These are phyloP conservation scores for Tapera naevia DNA, from an alignment of 2,797 vertebrate species.

Conservation along the genomic window DNA sequence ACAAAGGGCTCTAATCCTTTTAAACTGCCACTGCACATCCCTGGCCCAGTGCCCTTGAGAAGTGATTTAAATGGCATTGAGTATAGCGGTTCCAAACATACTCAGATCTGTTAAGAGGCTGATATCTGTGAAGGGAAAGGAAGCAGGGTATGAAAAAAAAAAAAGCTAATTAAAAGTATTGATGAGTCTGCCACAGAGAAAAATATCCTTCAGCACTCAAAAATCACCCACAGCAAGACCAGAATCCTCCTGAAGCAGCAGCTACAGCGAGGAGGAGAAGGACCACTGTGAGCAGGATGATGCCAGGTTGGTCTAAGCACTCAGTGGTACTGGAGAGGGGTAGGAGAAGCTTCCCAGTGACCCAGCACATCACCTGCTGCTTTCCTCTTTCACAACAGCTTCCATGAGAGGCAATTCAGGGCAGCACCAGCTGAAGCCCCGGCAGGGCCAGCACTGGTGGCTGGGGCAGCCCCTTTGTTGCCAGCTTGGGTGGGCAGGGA, in stretches of 20 bases:
- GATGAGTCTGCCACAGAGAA: constrained; percentile 53
- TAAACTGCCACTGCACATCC: constrained; percentile 70
- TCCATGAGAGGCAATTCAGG: accelerated
- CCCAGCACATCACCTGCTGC: not conserved
- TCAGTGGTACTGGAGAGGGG: not conserved
- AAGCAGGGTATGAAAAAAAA: not conserved
- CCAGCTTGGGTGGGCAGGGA: too few species aligned
- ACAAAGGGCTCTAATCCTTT: constrained; percentile 72
- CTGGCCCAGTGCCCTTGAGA: constrained; percentile 63
- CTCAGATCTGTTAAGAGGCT: constrained; percentile 52
- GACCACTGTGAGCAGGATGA: not conserved
- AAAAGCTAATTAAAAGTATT: constrained; percentile 62
- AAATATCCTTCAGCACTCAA: constrained; percentile 20
- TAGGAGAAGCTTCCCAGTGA: not conserved
- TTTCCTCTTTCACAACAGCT: not conserved
- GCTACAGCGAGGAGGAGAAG: accelerated
- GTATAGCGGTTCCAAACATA: constrained; percentile 54
- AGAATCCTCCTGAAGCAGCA: not conserved
- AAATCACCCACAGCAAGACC: not conserved
- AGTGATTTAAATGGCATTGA: constrained; percentile 62
- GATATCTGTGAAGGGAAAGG: not conserved
- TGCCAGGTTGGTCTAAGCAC: not conserved
- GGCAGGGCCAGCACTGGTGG: accelerated
- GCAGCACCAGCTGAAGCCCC: too few species aligned
- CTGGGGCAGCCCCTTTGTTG: not conserved